A percentile compares a stretch with the other conserved stretches of the same genome.
phyloP scores from a whole-genome alignment of 1,140 invertebrate genomes.

The Orussus abietinus region DNA sequence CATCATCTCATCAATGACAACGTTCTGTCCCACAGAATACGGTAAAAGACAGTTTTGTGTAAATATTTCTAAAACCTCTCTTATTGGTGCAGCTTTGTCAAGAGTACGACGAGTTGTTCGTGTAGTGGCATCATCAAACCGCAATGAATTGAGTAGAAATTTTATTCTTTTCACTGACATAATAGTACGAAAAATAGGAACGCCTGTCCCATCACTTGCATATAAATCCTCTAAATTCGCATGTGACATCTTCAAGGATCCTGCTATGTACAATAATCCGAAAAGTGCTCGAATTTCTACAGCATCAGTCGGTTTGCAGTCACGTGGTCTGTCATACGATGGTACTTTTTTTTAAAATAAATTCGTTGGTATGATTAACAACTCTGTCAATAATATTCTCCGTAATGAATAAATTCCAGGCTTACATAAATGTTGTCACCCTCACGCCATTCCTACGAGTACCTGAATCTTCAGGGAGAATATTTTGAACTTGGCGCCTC shows the following conservation, averaged over 20 bases:
- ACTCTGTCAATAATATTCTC: slow-evolving; percentile 3
- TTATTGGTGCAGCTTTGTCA: slow-evolving; percentile 38
- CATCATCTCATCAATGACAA: slow-evolving; percentile 48
- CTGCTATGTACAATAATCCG: slow-evolving; percentile 4
- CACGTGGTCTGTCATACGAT: too few relatives aligned
- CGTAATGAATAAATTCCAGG: slow-evolving; percentile 1
- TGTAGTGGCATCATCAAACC: slow-evolving; percentile 15
- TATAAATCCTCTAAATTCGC: slow-evolving; percentile 1
- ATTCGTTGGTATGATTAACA: slow-evolving; percentile 5
- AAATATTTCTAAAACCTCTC: slow-evolving; percentile 37
- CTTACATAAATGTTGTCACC: not conserved
- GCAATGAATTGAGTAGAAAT: slow-evolving; percentile 5
- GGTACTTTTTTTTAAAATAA: slow-evolving; percentile 1
- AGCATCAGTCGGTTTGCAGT: not conserved
- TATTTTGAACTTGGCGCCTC: too few relatives aligned
- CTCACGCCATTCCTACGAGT: too few relatives aligned
- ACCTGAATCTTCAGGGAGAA: too few relatives aligned
- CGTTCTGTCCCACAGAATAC: slow-evolving; percentile 29
- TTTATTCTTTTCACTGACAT: slow-evolving; percentile 14
- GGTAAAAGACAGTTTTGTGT: slow-evolving; percentile 35
- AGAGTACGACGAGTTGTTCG: slow-evolving; percentile 2
- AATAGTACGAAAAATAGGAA: slow-evolving; percentile 9
- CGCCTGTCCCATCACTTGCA: slow-evolving; percentile 1
- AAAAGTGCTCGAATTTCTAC: slow-evolving; percentile 4
- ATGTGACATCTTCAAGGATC: slow-evolving; percentile 2